Percentiles rank a stretch among this genome's conserved stretches.
phyloP scores from a whole-genome alignment of 2,113 vertebrate genomes.

The Glaucidium brasilianum region DNA sequence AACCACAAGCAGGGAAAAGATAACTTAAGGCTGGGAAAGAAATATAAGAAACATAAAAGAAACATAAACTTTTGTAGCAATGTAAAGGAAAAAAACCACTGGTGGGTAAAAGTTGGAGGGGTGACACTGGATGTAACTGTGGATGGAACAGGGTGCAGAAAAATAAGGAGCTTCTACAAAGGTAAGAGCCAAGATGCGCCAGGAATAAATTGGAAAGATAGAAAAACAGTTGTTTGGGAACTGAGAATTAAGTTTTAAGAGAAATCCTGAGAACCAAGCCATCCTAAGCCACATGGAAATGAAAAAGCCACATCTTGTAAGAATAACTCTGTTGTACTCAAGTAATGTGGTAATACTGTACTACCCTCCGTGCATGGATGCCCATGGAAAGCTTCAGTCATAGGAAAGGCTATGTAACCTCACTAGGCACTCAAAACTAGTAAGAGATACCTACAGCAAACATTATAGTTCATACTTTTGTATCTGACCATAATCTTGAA shows the following conservation, averaged over 20 bases:
- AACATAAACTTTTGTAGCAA: neutral
- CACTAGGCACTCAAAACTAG: neutral
- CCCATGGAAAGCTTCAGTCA: neutral
- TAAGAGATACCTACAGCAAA: neutral
- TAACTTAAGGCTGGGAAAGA: neutral
- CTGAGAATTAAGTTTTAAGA: neutral
- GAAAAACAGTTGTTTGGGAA: neutral
- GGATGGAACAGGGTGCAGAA: neutral
- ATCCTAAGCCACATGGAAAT: neutral
- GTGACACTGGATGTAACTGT: too few species aligned
- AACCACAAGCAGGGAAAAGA: neutral
- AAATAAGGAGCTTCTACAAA: neutral
- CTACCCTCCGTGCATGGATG: neutral
- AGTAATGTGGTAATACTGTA: neutral
- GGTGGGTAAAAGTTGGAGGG: neutral
- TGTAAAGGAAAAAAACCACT: neutral
- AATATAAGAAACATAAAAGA: neutral
- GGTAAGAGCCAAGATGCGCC: neutral
- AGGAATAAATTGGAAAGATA: neutral
- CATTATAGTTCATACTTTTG: neutral
- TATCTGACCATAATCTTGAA: neutral
- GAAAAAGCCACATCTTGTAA: neutral
- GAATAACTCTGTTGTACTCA: neutral
- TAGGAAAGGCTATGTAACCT: neutral
- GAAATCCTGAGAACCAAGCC: neutral